These are phyloP conservation scores for Sitobion miscanthi DNA, from an alignment of 1,140 invertebrate species.

Conservation along the genomic window DNA sequence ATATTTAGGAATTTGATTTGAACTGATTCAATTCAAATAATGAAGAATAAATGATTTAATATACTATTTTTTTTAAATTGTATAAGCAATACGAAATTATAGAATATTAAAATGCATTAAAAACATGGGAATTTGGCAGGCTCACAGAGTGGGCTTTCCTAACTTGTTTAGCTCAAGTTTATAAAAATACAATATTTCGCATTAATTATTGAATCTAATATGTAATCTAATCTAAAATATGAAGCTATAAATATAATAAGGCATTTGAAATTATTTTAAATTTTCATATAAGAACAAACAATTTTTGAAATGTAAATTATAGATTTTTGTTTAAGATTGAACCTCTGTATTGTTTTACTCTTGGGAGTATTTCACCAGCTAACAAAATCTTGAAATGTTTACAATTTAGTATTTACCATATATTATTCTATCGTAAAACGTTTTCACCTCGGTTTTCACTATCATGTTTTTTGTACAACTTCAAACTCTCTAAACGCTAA, in stretches of 20 bases:
- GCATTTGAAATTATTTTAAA: background rate
- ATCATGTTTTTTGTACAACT: background rate
- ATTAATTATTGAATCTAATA: background rate
- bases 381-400: background rate
- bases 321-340: background rate
- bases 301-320: background rate
- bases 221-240: background rate
- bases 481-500: background rate
- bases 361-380: slow-evolving; percentile 14
- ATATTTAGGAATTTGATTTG: too few species aligned
- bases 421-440: background rate
- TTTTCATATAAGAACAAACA: background rate
- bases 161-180: too few species aligned
- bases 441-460: background rate
- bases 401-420: background rate
- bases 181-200: too few species aligned
- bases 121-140: too few species aligned
- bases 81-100: too few species aligned
- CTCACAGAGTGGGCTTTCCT: too few species aligned
- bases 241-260: background rate
- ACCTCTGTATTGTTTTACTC: slow-evolving; percentile 10
- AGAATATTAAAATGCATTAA: too few species aligned
- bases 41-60: too few species aligned
- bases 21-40: too few species aligned
- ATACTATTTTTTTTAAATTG: too few species aligned